Percentiles rank a stretch among this genome's conserved stretches.
phyloP scores from a whole-genome alignment of 2,113 vertebrate species.

The Burhinus bistriatus region DNA sequence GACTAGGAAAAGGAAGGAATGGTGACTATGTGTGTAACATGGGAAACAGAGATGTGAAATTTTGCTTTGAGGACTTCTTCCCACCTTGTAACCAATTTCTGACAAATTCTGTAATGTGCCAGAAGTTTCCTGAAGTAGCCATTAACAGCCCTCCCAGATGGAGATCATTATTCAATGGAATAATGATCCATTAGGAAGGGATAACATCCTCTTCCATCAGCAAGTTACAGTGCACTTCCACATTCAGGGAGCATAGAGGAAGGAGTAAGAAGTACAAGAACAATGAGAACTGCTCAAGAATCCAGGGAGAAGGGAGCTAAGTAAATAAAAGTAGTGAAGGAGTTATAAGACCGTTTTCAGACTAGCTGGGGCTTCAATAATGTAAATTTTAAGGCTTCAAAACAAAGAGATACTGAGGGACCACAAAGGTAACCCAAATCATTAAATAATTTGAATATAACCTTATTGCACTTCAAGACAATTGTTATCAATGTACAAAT shows the following conservation, averaged over 20 bases:
- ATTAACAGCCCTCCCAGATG: not conserved
- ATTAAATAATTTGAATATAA: not conserved
- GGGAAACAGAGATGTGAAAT: not conserved
- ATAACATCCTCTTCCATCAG: slow-evolving; percentile 37
- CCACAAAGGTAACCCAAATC: not conserved
- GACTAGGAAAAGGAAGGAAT: not conserved
- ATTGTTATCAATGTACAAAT: not conserved
- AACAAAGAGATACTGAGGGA: not conserved
- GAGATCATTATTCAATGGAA: not conserved
- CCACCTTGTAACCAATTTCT: not conserved
- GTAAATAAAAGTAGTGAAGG: not conserved
- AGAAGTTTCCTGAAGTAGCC: slow-evolving; percentile 34
- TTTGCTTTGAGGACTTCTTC: slow-evolving; percentile 16
- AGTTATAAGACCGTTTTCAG: not conserved
- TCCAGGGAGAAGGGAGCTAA: not conserved
- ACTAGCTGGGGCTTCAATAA: not conserved
- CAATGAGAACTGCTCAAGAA: not conserved
- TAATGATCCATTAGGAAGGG: not conserved
- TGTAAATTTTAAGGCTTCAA: not conserved
- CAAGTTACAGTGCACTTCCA: not conserved
- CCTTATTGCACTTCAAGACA: not conserved
- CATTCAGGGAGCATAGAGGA: not conserved
- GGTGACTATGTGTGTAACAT: not conserved
- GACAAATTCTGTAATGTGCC: not conserved
- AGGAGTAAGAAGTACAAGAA: not conserved